phyloP scores from a whole-genome alignment of 2,888 invertebrate species.

The Graphium colonna region DNA sequence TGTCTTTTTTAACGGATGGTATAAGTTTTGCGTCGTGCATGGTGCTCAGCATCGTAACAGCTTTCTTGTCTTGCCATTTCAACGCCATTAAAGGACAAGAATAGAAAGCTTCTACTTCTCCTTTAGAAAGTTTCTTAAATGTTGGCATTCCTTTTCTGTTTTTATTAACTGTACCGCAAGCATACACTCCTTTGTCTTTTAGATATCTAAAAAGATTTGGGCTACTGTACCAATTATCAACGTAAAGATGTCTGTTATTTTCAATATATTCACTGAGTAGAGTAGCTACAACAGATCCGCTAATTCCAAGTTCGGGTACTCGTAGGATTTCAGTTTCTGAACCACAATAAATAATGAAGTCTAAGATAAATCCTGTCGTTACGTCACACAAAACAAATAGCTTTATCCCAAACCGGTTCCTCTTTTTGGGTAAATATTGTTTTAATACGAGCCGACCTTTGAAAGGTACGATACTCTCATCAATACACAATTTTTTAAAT shows the following conservation, averaged over 20 bases:
- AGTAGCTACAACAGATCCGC: no score
- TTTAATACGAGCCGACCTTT: constrained; percentile 25
- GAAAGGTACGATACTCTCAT: constrained; percentile 26
- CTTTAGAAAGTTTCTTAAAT: constrained; percentile 23
- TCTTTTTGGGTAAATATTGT: constrained; percentile 28
- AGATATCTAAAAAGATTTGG: constrained; percentile 30
- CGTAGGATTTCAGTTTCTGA: constrained; percentile 26
- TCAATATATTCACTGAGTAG: constrained; percentile 29
- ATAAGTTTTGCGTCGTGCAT: constrained; percentile 22
- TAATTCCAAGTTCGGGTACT: no score
- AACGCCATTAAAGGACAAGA: constrained; percentile 27
- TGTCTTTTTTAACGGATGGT: constrained; percentile 18
- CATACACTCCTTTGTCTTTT: no score
- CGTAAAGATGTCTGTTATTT: constrained; percentile 21
- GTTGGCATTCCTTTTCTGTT: constrained; percentile 28
- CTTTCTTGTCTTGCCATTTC: constrained; percentile 32
- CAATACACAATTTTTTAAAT: constrained; percentile 24
- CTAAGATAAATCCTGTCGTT: constrained; percentile 28
- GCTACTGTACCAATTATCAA: constrained; percentile 34
- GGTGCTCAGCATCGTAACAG: constrained; percentile 27
- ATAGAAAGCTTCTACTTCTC: constrained; percentile 22
- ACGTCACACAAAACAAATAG: constrained; percentile 31
- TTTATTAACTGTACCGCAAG: constrained; percentile 31
- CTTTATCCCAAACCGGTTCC: constrained; percentile 28
- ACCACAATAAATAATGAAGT: constrained; percentile 33